Percentiles rank a stretch among this genome's conserved stretches.
Evolutionary conservation across 2,888 invertebrate species (phyloP).

Genomic region (Selenia dentaria): DNA sequence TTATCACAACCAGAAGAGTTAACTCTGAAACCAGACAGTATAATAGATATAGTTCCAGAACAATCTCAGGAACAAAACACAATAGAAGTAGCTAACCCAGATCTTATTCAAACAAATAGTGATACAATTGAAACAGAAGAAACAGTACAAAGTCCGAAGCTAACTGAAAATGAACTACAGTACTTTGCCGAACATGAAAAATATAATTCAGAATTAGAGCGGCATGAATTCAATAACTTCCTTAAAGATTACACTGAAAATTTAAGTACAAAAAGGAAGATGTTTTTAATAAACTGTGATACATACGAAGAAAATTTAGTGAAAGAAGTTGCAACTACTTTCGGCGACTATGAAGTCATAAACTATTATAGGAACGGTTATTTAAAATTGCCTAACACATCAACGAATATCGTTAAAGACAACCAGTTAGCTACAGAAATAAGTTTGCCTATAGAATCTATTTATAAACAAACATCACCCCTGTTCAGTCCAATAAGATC

Average conservation of each 20-base stretch:
- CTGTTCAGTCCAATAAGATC: constrained; percentile 74
- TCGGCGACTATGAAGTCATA: constrained; percentile 63
- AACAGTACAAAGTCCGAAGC: constrained; percentile 7
- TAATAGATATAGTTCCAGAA: neutral
- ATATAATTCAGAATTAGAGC: constrained; percentile 62
- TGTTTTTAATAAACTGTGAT: constrained; percentile 70
- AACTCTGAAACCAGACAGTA: no score
- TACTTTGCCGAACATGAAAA: constrained; percentile 71
- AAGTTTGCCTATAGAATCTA: constrained; percentile 55
- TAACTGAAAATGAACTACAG: constrained; percentile 40
- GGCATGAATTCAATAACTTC: constrained; percentile 56
- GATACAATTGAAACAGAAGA: neutral
- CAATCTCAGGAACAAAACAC: neutral
- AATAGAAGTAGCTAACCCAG: neutral
- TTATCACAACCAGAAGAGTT: no score
- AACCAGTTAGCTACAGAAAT: constrained; percentile 62
- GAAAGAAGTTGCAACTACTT: constrained; percentile 54
- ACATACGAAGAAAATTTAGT: constrained; percentile 66
- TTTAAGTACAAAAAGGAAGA: constrained; percentile 46
- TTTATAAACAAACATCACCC: constrained; percentile 30
- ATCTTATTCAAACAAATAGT: neutral
- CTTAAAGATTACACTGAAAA: constrained; percentile 50
- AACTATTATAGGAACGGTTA: constrained; percentile 71
- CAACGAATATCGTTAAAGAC: constrained; percentile 60
- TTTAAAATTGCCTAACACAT: constrained; percentile 50